Conservation (phyloP, 2,113 vertebrate genomes). For the Daphoenositta chrysoptera region DNA sequence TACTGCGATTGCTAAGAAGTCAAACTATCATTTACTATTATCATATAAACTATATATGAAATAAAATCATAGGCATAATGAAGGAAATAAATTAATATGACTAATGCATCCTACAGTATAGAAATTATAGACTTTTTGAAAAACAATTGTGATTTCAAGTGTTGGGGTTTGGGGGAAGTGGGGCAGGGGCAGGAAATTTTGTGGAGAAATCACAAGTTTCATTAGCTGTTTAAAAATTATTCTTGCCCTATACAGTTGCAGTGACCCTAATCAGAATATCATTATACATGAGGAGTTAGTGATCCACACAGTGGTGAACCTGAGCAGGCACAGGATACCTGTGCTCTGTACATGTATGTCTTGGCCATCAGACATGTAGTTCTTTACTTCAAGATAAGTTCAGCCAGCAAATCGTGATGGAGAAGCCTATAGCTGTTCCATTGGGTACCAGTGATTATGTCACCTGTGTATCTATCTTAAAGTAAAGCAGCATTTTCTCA, state of each 20-base stretch:
- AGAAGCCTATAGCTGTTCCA: not conserved
- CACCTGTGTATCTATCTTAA: not conserved
- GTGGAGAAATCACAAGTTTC: not conserved
- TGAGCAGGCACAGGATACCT: not conserved
- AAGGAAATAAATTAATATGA: not conserved
- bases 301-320: not conserved
- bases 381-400: not conserved
- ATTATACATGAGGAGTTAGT: not conserved
- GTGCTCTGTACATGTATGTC: not conserved
- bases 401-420: not conserved
- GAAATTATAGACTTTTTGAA: not conserved
- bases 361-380: not conserved
- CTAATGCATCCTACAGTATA: not conserved
- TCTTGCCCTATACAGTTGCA: not conserved
- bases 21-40: not conserved
- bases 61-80: not conserved
- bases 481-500: not conserved
- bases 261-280: not conserved
- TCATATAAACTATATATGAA: not conserved
- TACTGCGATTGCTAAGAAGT: not conserved
- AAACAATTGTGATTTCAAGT: not conserved
- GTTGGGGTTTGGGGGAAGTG: accelerated
- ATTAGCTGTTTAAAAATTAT: not conserved
- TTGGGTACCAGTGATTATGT: not conserved
- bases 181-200: not conserved